Base-by-base conservation (phyloP, 2,797 vertebrate genomes). In the Acipenser transmontanus region DNA sequence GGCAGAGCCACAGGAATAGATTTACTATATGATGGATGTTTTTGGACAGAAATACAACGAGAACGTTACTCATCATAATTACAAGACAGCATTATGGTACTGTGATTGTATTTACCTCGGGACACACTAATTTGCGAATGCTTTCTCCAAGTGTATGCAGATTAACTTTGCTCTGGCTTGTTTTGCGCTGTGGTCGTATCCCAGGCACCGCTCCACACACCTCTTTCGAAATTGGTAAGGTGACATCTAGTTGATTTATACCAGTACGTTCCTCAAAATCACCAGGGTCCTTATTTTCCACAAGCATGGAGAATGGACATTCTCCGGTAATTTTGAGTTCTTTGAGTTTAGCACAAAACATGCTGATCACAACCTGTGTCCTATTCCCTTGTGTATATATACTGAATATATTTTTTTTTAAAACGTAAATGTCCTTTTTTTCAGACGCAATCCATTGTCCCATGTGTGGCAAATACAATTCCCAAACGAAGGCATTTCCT, bases 271-370 rank as follows among this genome's bases (percentile, higher is more conserved):
- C 90, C 69, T 89, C 82, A 56, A 83, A 83, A 75, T 95, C 92
- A 67, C 85, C 87, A 2, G 84, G 80, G 72, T 85, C 80, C 71
- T 84, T 88, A 62, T 84, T 88, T 67, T 82, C 84, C 68, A 85
- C 83, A 77, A 92, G 75, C 79, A 88, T 81, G 72, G 95, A 97
- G 84, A 99, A 98, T 4, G 96, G 95, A 75, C 97, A 99, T 65
- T 98, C 97, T 72, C 93, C 95, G 50, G 95, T 89, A 73, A 98
- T 92, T 80, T 97, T 95, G 78, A 98, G 85, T 52, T 98, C 96
- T 80, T 97, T 98, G 76, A 98, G 86, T 89, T 96, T 98, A 54
- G 95, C 88, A 82, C 97, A 98, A 84, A 98, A 99, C 97, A 99
- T 99, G 72, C 64, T 92, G 88, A 49, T 59, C 56, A 63, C 1